Evolutionary conservation across 2,797 vertebrate genomes (phyloP).

Genomic region (Sus cebifrons): DNA sequence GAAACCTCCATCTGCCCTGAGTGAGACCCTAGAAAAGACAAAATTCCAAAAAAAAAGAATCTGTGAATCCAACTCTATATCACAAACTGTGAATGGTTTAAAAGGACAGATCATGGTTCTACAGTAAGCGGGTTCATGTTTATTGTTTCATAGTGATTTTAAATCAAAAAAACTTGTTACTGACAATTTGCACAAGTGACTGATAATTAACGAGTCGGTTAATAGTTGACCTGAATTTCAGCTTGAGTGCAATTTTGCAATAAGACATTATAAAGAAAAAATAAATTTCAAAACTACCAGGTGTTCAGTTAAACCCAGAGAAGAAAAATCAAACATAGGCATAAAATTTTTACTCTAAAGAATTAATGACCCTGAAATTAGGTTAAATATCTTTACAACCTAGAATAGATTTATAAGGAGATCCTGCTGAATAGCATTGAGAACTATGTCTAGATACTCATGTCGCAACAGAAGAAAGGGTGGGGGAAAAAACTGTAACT

Average conservation of each 20-base stretch:
- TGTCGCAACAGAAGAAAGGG: too few species aligned
- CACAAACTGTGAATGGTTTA: neutral
- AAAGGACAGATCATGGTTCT: neutral
- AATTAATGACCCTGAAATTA: neutral
- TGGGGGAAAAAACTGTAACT: too few species aligned
- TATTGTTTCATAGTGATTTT: constrained; percentile 22
- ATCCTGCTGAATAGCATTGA: too few species aligned
- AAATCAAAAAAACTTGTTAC: neutral
- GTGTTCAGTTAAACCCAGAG: neutral
- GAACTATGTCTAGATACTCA: too few species aligned
- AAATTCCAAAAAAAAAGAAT: neutral
- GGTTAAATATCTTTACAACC: neutral
- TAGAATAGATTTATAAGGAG: too few species aligned
- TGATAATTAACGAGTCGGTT: neutral
- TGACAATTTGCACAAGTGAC: neutral
- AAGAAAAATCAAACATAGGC: neutral
- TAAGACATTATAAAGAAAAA: neutral
- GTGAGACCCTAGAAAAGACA: too few species aligned
- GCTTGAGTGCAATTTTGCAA: neutral
- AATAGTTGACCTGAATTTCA: constrained; percentile 14
- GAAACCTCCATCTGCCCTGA: too few species aligned
- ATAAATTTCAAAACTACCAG: neutral
- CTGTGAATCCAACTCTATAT: neutral
- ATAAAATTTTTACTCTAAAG: neutral
- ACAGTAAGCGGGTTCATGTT: neutral